Conservation (phyloP, 1,140 invertebrate species). For the Dinoponera quadriceps region DNA sequence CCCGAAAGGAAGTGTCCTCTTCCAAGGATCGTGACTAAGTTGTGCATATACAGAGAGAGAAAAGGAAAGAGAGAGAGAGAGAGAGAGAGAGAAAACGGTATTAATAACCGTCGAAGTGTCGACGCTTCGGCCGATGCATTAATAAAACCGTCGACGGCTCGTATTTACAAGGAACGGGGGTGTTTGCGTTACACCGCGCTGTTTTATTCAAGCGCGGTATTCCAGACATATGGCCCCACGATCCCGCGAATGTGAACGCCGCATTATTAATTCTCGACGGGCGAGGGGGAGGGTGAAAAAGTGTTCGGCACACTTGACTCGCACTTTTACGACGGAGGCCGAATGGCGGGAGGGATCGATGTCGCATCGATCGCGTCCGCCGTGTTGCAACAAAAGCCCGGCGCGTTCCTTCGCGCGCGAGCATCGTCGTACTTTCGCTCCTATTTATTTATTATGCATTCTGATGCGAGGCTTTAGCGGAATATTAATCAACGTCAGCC, state of each 20-base stretch:
- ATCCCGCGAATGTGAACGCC: background rate
- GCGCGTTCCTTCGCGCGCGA: background rate
- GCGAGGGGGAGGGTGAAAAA: background rate
- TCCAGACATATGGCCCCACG: background rate
- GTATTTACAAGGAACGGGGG: background rate
- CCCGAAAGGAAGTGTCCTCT: background rate
- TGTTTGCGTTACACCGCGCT: conserved; percentile 2
- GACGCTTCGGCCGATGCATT: background rate
- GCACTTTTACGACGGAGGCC: conserved; percentile 4
- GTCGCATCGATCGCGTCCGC: conserved; percentile 19
- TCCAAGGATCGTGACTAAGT: background rate
- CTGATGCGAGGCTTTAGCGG: conserved; percentile 5
- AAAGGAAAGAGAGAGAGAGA: no score
- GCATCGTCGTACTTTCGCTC: background rate
- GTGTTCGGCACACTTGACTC: conserved; percentile 32
- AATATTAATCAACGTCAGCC: conserved; percentile 53
- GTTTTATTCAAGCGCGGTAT: conserved; percentile 12
- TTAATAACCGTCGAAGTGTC: background rate
- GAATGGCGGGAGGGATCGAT: conserved; percentile 26
- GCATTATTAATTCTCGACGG: conserved; percentile 20
- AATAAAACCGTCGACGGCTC: background rate
- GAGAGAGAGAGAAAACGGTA: no score
- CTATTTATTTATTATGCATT: conserved; percentile 36
- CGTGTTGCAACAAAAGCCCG: no score
- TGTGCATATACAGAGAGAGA: no score